A percentile compares a stretch with the other conserved stretches of the same genome.
phyloP scores from a whole-genome alignment of 2,888 invertebrate species.

The Thymelicus sylvestris region DNA sequence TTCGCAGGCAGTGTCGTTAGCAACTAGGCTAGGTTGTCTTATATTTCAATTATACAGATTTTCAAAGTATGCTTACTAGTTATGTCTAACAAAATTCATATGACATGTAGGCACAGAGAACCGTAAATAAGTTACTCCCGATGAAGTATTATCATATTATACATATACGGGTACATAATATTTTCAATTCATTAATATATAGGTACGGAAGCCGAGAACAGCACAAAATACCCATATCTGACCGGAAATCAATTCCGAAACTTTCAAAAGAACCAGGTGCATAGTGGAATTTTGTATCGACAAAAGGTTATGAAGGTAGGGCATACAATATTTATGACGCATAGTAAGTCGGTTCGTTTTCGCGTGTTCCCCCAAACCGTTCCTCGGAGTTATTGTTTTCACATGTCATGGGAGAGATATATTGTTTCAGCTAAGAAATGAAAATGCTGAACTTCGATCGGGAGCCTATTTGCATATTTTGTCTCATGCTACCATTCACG shows the following conservation, averaged over 20 bases:
- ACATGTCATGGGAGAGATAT: slow-evolving; percentile 64
- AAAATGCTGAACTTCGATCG: slow-evolving; percentile 50
- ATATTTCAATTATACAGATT: too few species aligned
- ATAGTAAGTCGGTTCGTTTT: slow-evolving; percentile 56
- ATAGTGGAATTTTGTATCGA: slow-evolving; percentile 29
- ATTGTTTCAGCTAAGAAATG: slow-evolving; percentile 61
- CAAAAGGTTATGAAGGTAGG: slow-evolving; percentile 23
- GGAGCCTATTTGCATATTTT: slow-evolving; percentile 41
- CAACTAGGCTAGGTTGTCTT: too few species aligned
- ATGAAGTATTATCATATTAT: too few species aligned
- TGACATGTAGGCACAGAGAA: too few species aligned
- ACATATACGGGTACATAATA: background rate
- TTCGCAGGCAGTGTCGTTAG: too few species aligned
- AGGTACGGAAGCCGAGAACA: background rate
- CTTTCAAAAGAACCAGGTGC: slow-evolving; percentile 27
- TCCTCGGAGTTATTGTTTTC: slow-evolving; percentile 72
- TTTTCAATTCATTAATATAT: background rate
- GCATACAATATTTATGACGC: slow-evolving; percentile 45
- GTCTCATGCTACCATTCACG: slow-evolving; percentile 20
- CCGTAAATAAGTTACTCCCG: too few species aligned
- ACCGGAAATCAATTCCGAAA: slow-evolving; percentile 26
- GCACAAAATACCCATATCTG: background rate
- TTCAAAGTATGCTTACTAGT: too few species aligned
- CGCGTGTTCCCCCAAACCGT: slow-evolving; percentile 53
- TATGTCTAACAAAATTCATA: too few species aligned